A percentile compares a stretch with the other conserved stretches of the same genome.
Evolutionary conservation across 2,888 invertebrate genomes (phyloP).

Genomic region (Lordiphosa fenestrarum): DNA sequence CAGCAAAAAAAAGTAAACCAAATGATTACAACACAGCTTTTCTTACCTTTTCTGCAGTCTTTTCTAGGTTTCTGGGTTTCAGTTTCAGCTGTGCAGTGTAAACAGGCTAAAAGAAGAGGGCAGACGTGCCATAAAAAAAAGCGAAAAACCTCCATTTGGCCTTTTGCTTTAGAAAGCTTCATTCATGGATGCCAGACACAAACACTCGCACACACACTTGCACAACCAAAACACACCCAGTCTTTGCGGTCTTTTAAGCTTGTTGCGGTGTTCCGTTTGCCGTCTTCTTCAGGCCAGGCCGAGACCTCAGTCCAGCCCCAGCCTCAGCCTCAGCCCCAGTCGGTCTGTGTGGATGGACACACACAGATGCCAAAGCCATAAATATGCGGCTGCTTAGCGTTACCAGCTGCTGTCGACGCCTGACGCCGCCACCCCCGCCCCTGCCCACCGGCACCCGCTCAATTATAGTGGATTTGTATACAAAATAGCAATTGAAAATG

Average conservation of each 20-base stretch:
- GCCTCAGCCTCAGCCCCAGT: no score
- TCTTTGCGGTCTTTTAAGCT: conserved; percentile 17
- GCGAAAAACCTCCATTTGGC: conserved; percentile 5
- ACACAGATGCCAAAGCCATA: conserved; percentile 17
- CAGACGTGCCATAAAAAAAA: not conserved
- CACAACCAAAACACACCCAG: conserved; percentile 1
- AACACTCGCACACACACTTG: not conserved
- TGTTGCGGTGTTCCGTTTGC: conserved; percentile 14
- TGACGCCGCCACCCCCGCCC: conserved; percentile 13
- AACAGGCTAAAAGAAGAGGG: conserved; percentile 1
- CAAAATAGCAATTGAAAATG: conserved; percentile 20
- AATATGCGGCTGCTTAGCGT: conserved; percentile 13
- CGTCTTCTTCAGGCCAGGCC: conserved; percentile 3
- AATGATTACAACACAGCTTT: no score
- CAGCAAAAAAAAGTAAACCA: no score
- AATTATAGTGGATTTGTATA: conserved; percentile 39
- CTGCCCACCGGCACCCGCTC: conserved; percentile 3
- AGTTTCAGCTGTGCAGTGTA: conserved; percentile 10
- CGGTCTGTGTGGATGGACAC: conserved; percentile 1
- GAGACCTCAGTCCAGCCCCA: not conserved
- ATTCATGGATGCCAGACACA: conserved; percentile 15
- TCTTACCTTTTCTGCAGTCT: no score
- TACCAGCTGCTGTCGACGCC: conserved; percentile 8
- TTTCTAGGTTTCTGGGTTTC: conserved; percentile 7
- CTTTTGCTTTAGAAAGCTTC: conserved; percentile 12